Evolutionary conservation across 2,113 vertebrate genomes (phyloP).

Genomic region (Macquaria ambigua): DNA sequence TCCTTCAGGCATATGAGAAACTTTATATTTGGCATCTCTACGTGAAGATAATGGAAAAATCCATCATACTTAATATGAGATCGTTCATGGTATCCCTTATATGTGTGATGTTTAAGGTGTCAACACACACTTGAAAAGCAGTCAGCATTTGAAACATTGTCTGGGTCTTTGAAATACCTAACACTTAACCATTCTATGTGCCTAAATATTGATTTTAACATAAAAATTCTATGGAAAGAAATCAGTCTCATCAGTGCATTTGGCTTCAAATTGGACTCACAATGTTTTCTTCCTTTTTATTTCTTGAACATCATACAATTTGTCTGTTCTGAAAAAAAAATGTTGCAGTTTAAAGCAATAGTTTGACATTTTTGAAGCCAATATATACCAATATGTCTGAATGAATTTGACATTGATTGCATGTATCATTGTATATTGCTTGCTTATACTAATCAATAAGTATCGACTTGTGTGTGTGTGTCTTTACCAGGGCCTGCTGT

Average conservation of each 20-base stretch:
- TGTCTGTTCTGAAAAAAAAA: not conserved
- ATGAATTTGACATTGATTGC: not conserved
- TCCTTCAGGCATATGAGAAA: not conserved
- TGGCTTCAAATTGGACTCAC: not conserved
- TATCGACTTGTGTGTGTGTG: slow-evolving; percentile 7
- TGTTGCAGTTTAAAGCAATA: not conserved
- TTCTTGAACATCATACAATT: no score
- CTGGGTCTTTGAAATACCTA: not conserved
- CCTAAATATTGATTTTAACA: not conserved
- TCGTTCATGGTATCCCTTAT: not conserved
- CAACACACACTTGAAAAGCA: not conserved
- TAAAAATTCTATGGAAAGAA: not conserved
- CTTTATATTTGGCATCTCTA: not conserved
- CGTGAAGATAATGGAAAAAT: not conserved
- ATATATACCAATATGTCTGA: not conserved
- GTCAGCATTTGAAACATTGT: not conserved
- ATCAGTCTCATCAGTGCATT: not conserved
- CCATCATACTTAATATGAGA: not conserved
- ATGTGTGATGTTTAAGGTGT: not conserved
- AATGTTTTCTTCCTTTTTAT: not conserved
- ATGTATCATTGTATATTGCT: slow-evolving; percentile 11
- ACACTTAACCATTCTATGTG: not conserved
- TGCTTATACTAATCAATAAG: not conserved
- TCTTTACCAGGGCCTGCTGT: slow-evolving; percentile 91
- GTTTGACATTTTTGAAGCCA: no score